phyloP scores from a whole-genome alignment of 2,113 vertebrate species.

The Picathartes gymnocephalus region DNA sequence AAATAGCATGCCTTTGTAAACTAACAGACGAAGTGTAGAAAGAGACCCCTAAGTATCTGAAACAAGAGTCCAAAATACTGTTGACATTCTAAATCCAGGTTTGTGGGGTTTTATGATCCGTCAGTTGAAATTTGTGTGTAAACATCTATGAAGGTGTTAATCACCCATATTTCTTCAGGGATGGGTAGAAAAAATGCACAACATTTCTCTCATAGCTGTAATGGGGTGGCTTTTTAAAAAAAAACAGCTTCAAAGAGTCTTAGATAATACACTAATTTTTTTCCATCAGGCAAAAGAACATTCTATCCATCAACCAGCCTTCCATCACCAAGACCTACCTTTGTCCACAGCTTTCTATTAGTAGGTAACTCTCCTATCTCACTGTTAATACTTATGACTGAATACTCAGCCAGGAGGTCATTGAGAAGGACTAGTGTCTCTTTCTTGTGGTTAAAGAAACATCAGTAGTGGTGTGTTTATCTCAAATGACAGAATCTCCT shows the following conservation, averaged over 20 bases:
- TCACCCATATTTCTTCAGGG: not conserved
- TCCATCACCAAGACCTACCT: not conserved
- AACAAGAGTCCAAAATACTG: not conserved
- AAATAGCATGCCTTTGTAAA: rapidly evolving
- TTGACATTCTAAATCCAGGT: not conserved
- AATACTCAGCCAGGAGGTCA: not conserved
- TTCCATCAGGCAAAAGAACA: not conserved
- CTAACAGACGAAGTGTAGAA: not conserved
- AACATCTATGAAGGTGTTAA: not conserved
- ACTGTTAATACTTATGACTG: not conserved
- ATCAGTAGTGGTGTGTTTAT: not conserved
- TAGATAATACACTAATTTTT: not conserved
- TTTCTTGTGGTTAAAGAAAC: not conserved
- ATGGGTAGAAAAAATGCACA: not conserved
- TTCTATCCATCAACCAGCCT: not conserved
- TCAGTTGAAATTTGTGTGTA: not conserved
- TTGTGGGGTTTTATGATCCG: not conserved
- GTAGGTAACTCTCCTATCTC: not conserved
- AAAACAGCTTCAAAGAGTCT: not conserved
- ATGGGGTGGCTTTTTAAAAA: not conserved
- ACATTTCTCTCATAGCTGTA: not conserved
- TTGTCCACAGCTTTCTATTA: not conserved
- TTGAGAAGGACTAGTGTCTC: not conserved
- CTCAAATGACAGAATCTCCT: not conserved
- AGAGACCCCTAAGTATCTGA: not conserved